phyloP scores from a whole-genome alignment of 2,113 vertebrate species.

The Puntigrus tetrazona region DNA sequence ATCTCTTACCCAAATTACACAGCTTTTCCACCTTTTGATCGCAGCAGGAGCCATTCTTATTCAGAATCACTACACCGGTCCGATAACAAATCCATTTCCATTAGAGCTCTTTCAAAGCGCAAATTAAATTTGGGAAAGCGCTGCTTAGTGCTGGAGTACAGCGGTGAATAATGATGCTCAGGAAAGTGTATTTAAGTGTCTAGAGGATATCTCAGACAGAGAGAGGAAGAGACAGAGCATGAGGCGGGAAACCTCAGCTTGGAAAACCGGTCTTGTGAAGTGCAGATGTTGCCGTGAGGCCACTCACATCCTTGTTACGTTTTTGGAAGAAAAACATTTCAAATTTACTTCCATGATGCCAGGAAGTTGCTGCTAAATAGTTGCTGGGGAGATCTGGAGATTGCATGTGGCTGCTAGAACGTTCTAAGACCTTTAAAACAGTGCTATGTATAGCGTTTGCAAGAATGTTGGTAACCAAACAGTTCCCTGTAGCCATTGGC shows the following conservation, averaged over 20 bases:
- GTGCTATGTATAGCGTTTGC: background rate
- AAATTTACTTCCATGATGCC: background rate
- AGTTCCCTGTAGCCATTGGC: background rate
- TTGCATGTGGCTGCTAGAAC: background rate
- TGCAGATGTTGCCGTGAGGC: conserved; percentile 42
- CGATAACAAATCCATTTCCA: conserved; percentile 16
- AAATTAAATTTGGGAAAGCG: background rate
- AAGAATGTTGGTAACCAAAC: background rate
- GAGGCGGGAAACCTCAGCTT: background rate
- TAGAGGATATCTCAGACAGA: conserved; percentile 6
- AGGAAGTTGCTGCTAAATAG: background rate
- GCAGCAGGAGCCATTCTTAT: background rate
- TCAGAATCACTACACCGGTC: background rate
- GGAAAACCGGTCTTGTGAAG: background rate
- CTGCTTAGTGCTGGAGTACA: background rate
- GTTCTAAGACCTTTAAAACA: background rate
- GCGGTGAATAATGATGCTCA: conserved; percentile 32
- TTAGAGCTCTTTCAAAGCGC: conserved; percentile 8
- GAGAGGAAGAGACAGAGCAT: background rate
- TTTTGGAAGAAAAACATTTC: background rate
- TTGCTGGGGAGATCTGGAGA: background rate
- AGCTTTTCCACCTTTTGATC: background rate
- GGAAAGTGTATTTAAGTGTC: conserved; percentile 26
- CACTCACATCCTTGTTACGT: background rate
- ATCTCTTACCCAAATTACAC: background rate